phyloP scores from a whole-genome alignment of 2,113 vertebrate genomes.

The Sturnus vulgaris region DNA sequence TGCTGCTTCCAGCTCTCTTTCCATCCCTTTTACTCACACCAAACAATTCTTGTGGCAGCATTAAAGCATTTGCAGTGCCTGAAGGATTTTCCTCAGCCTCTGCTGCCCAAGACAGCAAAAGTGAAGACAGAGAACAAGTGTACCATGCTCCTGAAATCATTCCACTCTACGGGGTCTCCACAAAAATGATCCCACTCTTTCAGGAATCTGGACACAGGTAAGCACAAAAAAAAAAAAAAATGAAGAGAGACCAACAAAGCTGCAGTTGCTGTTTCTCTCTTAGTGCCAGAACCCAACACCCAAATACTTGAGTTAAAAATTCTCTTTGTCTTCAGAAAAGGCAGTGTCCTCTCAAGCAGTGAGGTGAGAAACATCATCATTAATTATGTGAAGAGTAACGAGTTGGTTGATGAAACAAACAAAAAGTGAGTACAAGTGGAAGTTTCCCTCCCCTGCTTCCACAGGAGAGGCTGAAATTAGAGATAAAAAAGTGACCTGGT shows the following conservation, averaged over 20 bases:
- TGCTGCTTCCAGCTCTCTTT: background rate
- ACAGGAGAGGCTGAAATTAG: background rate
- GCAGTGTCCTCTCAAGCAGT: constrained; percentile 76
- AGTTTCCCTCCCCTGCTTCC: background rate
- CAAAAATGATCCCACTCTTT: constrained; percentile 86
- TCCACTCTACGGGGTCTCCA: constrained; percentile 82
- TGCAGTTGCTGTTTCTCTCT: background rate
- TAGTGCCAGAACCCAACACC: background rate
- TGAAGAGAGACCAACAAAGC: background rate
- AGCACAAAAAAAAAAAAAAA: constrained; percentile 2
- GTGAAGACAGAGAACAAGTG: constrained; percentile 66
- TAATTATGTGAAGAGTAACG: constrained; percentile 87
- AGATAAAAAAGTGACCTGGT: background rate
- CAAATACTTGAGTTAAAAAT: background rate
- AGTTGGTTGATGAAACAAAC: constrained; percentile 85
- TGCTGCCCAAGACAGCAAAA: constrained; percentile 52
- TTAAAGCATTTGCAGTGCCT: constrained; percentile 81
- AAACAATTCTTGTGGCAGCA: constrained; percentile 69
- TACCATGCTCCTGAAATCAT: constrained; percentile 91
- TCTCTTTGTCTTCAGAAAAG: constrained; percentile 78
- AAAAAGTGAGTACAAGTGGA: constrained; percentile 82
- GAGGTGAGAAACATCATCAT: constrained; percentile 86
- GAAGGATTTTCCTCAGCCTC: constrained; percentile 64
- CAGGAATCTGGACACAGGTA: constrained; percentile 86
- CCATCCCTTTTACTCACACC: background rate